Base-by-base conservation (phyloP, 2,888 invertebrate genomes). In the Ypsolopha scabrella region DNA sequence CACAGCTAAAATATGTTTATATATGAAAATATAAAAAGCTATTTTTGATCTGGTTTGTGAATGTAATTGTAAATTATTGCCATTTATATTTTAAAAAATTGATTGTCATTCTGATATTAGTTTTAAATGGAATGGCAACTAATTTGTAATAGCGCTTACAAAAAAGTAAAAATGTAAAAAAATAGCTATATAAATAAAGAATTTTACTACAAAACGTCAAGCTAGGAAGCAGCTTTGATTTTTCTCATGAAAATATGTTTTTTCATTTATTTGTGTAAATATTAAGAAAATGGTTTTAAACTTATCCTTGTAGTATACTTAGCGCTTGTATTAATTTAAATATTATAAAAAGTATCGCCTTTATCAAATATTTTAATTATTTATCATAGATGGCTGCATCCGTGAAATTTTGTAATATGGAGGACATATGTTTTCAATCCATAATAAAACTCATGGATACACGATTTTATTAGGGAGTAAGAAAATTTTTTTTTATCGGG, bases 351-450 rank as follows among this genome's bases (percentile, higher is more conserved):
- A 59, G 67, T 65, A 63, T 64, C 64, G 65, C 64, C 63, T 66
- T 67, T 65, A 63, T 57, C 59, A 57, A 58, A 57, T 56, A 53
- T 50, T 52, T 65, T 55, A 47, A 9, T 50, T 35, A 14, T 43
- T 41, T 35, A 39, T 45, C 33, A 39, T 43, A 10, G 11, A 6
- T 37, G 46, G 47, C 11, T 36, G 10, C 58, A 64, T 73, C 76
- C 78, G 71, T 68, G 65, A 73, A 78, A 79, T 79, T 75, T 72
- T 55, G 57, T 53, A 61, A 53, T 68, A 76, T 75, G 80, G 79
- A 77, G 61, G 63, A 62, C 55, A 75, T 80, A 80, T 83, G 82
- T 82, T 82, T 75, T 68, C 58, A 64, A 67, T 73, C 72, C 73
- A 68, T 72, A 60, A 60, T 56, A 68, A 57, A 68, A 67, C 69